Conservation (phyloP, 2,797 vertebrate species). For the Aldrovandia affinis region DNA sequence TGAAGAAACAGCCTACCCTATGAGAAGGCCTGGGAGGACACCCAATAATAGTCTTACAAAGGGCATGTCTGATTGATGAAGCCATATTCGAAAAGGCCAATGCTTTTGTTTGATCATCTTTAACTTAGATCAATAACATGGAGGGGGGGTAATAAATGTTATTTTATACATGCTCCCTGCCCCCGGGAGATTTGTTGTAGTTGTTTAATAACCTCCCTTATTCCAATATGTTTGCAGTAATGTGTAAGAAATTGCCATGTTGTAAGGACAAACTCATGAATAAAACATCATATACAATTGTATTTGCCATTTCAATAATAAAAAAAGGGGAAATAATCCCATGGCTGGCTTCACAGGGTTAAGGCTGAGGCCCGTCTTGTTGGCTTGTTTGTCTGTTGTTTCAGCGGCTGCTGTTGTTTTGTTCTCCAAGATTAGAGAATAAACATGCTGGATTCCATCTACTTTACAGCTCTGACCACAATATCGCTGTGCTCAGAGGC, state of each 20-base stretch:
- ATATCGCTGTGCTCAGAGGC: constrained; percentile 51
- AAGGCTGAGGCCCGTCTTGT: constrained; percentile 54
- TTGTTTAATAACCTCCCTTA: constrained; percentile 50
- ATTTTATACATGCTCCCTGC: constrained; percentile 36
- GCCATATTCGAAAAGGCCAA: constrained; percentile 63
- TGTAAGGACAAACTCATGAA: constrained; percentile 75
- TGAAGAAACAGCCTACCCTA: constrained; percentile 20
- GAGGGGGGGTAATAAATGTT: constrained; percentile 55
- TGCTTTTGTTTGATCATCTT: constrained; percentile 60
- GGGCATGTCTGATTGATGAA: constrained; percentile 63
- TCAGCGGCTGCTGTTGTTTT: constrained; percentile 58
- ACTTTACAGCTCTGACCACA: constrained; percentile 54
- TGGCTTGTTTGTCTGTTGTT: constrained; percentile 50
- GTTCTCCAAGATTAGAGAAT: constrained; percentile 60
- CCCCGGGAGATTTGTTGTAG: constrained; percentile 25
- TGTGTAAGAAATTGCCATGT: constrained; percentile 56
- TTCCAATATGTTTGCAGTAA: constrained; percentile 58
- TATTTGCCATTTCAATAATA: constrained; percentile 80
- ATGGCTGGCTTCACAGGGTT: constrained; percentile 71
- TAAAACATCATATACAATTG: constrained; percentile 79
- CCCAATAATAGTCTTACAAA: constrained; percentile 50
- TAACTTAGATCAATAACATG: constrained; percentile 70
- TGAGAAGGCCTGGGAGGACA: constrained; percentile 47
- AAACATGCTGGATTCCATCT: constrained; percentile 51
- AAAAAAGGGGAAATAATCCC: constrained; percentile 67